These are phyloP conservation scores for Potamarius usumacintae DNA, from an alignment of 2,113 vertebrate genomes.

Conservation along the genomic window DNA sequence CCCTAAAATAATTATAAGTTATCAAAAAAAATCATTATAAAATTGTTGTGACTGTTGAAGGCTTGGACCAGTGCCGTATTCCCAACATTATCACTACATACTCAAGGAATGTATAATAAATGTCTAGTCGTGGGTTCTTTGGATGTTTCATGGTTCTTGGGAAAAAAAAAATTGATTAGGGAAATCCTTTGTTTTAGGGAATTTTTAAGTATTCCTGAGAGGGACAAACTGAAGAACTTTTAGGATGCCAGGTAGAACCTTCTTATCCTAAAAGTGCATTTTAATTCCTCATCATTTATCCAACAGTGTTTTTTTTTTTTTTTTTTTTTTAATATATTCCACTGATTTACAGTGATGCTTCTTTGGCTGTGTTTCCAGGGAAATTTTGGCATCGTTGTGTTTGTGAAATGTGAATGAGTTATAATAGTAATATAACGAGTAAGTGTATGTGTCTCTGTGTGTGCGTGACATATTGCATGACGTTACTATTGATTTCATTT, in stretches of 20 bases:
- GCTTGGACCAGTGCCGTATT: neutral
- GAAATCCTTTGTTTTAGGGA: neutral
- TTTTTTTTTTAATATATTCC: neutral
- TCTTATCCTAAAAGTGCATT: neutral
- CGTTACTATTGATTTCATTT: neutral
- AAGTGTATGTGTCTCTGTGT: slow-evolving; percentile 9
- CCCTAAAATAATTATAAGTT: neutral
- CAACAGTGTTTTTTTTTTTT: neutral
- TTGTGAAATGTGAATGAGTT: neutral
- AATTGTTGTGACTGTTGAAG: neutral
- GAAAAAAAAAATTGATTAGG: too few relatives aligned
- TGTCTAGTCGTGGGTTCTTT: neutral
- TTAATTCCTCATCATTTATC: too few relatives aligned
- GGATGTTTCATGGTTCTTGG: neutral
- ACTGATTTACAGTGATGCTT: neutral
- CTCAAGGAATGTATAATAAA: neutral
- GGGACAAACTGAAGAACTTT: neutral
- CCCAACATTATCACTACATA: neutral
- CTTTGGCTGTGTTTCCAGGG: neutral
- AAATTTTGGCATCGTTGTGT: neutral
- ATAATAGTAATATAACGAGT: neutral
- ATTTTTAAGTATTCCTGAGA: neutral
- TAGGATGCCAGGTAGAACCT: neutral
- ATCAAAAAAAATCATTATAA: neutral
- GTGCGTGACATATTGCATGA: neutral